phyloP scores from a whole-genome alignment of 1,140 invertebrate species.

The Procambarus virginalis region DNA sequence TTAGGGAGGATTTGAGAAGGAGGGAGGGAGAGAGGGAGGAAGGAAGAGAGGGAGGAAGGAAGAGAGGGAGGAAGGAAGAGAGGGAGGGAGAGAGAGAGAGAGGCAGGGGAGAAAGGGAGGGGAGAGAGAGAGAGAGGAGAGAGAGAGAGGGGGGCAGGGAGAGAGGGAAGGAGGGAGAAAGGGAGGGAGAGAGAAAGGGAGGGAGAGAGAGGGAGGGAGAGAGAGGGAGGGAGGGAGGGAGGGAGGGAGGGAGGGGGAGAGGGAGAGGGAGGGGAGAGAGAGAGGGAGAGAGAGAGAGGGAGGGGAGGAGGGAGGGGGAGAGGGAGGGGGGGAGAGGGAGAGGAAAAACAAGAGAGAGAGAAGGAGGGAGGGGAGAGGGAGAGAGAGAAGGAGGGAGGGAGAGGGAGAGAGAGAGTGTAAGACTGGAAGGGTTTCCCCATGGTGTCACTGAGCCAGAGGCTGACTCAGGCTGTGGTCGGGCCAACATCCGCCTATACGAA shows the following conservation, averaged over 20 bases:
- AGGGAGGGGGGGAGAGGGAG: background rate
- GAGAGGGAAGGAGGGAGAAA: background rate
- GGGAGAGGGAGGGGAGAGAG: background rate
- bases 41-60: too few species aligned
- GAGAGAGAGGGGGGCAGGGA: too few species aligned
- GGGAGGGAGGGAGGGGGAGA: too few species aligned
- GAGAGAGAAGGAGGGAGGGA: too few species aligned
- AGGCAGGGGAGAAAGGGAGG: background rate
- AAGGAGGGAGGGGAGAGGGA: background rate
- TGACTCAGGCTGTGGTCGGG: too few species aligned
- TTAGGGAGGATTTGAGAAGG: too few species aligned
- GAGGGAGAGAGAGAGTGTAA: too few species aligned
- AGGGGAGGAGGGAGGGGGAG: background rate
- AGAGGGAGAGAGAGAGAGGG: background rate
- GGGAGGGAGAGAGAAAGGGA: background rate
- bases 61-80: background rate
- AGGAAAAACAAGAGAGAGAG: background rate
- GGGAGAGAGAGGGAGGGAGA: background rate
- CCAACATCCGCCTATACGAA: too few species aligned
- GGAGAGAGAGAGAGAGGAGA: background rate
- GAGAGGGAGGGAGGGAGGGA: too few species aligned
- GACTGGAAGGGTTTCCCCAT: too few species aligned
- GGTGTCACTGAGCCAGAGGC: too few species aligned
- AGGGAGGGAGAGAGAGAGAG: background rate
- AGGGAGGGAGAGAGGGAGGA: too few species aligned